phyloP scores from a whole-genome alignment of 2,888 invertebrate species.

The Stenoptilia bipunctidactyla region DNA sequence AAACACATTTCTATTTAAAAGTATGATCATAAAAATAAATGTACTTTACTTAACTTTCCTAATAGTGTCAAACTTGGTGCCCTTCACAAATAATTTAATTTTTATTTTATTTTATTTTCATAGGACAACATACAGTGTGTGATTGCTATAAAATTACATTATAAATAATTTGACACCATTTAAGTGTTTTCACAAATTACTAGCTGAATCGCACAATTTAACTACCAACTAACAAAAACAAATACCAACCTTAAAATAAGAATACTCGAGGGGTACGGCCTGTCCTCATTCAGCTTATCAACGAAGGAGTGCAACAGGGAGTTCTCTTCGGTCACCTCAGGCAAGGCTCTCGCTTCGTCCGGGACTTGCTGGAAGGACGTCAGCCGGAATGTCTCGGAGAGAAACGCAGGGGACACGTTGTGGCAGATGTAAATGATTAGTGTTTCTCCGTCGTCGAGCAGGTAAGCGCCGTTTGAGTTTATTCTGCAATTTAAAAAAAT shows the following conservation, averaged over 20 bases:
- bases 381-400: constrained; percentile 84
- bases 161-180: too few species aligned
- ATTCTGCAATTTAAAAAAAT: constrained; percentile 67
- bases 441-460: constrained; percentile 88
- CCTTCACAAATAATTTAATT: too few species aligned
- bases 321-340: constrained; percentile 83
- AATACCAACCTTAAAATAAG: constrained; percentile 85
- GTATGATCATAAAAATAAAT: too few species aligned
- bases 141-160: too few species aligned
- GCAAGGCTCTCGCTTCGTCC: constrained; percentile 83
- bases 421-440: constrained; percentile 89
- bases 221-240: too few species aligned
- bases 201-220: too few species aligned
- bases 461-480: constrained; percentile 86
- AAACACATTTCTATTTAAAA: too few species aligned
- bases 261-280: constrained; percentile 83
- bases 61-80: too few species aligned
- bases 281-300: constrained; percentile 85
- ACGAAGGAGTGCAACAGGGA: constrained; percentile 84
- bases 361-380: constrained; percentile 79
- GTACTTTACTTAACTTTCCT: too few species aligned
- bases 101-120: too few species aligned
- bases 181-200: too few species aligned
- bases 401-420: constrained; percentile 79
- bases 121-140: too few species aligned